A percentile compares a stretch with the other conserved stretches of the same genome.
Conservation (phyloP, 2,113 vertebrate genomes). For the Neogobius melanostomus region DNA sequence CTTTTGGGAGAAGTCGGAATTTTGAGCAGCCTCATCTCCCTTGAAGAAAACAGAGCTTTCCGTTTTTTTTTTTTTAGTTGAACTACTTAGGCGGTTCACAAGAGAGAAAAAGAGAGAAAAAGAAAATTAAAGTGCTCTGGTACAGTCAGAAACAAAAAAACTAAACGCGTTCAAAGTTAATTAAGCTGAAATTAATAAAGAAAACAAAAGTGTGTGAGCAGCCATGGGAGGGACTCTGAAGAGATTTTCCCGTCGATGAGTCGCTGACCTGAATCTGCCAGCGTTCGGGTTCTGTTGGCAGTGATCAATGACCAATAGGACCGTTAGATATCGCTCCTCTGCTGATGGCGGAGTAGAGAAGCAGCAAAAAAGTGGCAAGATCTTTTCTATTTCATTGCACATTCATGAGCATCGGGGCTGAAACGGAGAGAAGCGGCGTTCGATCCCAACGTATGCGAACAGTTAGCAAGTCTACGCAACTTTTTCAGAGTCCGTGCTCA, state of each 20-base stretch:
- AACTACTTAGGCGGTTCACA: slow-evolving; percentile 6
- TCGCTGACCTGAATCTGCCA: slow-evolving; percentile 10
- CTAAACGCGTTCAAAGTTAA: background rate
- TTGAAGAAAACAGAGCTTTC: slow-evolving; percentile 3
- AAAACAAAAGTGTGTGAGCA: background rate
- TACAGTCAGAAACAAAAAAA: slow-evolving; percentile 2
- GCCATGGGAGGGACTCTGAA: background rate
- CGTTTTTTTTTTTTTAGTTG: background rate
- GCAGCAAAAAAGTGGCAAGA: too few relatives aligned
- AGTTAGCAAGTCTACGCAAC: too few relatives aligned
- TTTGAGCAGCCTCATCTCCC: slow-evolving; percentile 6
- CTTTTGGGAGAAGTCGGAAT: slow-evolving; percentile 15
- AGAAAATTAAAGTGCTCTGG: background rate
- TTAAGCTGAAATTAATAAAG: slow-evolving; percentile 15
- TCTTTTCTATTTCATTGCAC: too few relatives aligned
- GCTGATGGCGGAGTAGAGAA: background rate
- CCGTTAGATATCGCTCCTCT: background rate
- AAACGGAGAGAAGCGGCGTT: too few relatives aligned
- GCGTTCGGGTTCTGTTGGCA: background rate
- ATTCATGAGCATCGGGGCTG: too few relatives aligned
- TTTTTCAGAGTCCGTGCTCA: too few relatives aligned
- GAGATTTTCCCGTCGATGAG: slow-evolving; percentile 5
- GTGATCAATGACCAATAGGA: slow-evolving; percentile 2
- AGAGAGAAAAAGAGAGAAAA: background rate
- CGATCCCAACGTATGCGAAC: too few relatives aligned